Conservation (phyloP, 1,140 invertebrate species). For the Acromyrmex heyeri region DNA sequence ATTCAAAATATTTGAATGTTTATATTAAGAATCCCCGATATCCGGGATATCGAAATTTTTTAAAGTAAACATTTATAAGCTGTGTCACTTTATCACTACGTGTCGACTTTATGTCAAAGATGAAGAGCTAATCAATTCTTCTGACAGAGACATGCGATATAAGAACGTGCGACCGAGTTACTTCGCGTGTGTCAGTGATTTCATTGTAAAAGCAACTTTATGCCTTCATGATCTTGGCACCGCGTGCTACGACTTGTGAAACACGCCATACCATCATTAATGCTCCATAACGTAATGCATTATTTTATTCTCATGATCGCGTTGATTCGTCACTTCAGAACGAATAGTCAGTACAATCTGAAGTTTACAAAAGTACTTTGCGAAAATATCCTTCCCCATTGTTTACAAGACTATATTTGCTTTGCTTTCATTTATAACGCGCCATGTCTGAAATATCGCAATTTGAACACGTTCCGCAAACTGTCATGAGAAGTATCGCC, state of each 20-base stretch:
- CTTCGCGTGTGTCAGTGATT: slow-evolving; percentile 70
- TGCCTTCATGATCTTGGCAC: slow-evolving; percentile 69
- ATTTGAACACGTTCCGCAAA: not conserved
- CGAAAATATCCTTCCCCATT: slow-evolving; percentile 8
- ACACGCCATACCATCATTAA: slow-evolving; percentile 72
- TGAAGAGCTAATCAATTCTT: slow-evolving; percentile 39
- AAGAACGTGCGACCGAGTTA: slow-evolving; percentile 65
- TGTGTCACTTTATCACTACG: not conserved
- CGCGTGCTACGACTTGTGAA: slow-evolving; percentile 61
- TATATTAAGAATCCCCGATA: not conserved
- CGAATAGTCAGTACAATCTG: not conserved
- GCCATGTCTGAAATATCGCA: not conserved
- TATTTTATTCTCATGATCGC: slow-evolving; percentile 72
- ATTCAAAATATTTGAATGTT: not conserved
- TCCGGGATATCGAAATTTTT: not conserved
- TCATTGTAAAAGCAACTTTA: slow-evolving; percentile 58
- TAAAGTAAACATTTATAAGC: slow-evolving; percentile 13
- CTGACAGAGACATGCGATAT: slow-evolving; percentile 37
- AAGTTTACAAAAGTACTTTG: not conserved
- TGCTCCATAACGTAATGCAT: slow-evolving; percentile 35
- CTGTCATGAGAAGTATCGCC: not conserved
- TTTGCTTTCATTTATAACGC: not conserved
- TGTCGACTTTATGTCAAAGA: slow-evolving; percentile 31
- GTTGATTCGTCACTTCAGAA: slow-evolving; percentile 56
- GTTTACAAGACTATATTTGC: not conserved